These are phyloP conservation scores for Bufo bufo DNA, from an alignment of 2,113 vertebrate species.

Conservation along the genomic window DNA sequence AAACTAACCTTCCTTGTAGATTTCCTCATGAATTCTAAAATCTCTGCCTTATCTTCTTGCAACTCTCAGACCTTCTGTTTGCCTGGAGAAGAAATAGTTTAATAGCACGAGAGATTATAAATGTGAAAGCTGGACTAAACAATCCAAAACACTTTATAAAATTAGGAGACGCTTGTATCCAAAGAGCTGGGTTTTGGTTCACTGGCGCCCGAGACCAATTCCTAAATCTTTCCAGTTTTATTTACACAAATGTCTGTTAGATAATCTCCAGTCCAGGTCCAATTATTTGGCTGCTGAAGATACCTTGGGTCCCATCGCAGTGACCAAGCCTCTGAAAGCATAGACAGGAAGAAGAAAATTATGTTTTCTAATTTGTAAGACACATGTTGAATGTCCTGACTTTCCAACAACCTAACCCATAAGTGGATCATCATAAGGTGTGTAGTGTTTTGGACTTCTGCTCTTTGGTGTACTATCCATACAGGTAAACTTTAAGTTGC, in stretches of 20 bases:
- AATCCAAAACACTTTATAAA: slow-evolving; percentile 13
- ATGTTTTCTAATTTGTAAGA: no score
- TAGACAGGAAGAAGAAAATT: background rate
- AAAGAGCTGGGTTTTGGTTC: background rate
- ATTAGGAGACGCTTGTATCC: background rate
- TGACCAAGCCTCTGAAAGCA: background rate
- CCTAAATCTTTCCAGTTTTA: background rate
- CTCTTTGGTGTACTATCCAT: no score
- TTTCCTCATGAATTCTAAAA: background rate
- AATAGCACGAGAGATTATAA: slow-evolving; percentile 17
- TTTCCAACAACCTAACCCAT: no score
- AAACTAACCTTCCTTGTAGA: background rate
- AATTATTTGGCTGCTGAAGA: background rate
- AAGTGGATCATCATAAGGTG: no score
- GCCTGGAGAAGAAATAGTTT: background rate
- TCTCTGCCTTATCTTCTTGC: background rate
- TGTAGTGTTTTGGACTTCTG: no score
- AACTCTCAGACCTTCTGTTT: background rate
- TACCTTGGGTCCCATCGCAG: background rate
- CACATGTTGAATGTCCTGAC: no score
- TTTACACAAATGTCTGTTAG: background rate
- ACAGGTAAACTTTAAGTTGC: no score
- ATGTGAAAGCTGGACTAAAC: slow-evolving; percentile 20
- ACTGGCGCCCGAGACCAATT: background rate
- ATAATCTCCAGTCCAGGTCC: background rate